Percentiles rank a stretch among this genome's conserved stretches.
These are phyloP conservation scores for Alentia gelatinosa DNA, from an alignment of 2,888 invertebrate genomes.

Conservation along the genomic window DNA sequence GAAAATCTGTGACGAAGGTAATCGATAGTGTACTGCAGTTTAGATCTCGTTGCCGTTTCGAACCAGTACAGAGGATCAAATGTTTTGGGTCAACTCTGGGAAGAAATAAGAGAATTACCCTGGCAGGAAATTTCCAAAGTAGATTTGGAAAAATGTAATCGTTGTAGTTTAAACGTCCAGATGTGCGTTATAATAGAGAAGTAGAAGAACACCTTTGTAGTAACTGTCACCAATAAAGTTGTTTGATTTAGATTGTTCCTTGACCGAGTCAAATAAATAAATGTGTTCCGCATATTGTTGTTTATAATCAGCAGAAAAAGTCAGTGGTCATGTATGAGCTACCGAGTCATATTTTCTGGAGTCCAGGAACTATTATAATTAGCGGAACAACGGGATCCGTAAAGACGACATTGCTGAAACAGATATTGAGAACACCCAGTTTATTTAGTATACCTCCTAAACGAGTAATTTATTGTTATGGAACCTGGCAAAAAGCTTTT, in stretches of 20 bases:
- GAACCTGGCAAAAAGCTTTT: background rate
- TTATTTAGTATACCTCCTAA: background rate
- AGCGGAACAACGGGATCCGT: background rate
- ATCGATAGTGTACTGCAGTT: too few species aligned
- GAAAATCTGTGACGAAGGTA: too few species aligned
- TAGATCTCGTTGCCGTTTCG: background rate
- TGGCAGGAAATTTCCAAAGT: background rate
- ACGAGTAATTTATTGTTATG: background rate
- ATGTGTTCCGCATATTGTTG: background rate
- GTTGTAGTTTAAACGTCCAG: background rate
- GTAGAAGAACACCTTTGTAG: background rate
- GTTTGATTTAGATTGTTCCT: too few species aligned
- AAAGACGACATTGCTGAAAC: background rate
- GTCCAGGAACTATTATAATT: background rate
- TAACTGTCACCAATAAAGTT: background rate
- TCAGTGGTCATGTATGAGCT: background rate
- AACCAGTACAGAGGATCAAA: background rate
- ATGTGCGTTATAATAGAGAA: background rate
- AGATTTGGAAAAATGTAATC: background rate
- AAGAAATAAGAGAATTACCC: background rate
- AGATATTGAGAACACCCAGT: background rate
- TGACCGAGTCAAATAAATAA: background rate
- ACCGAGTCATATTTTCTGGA: background rate
- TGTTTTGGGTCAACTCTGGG: background rate
- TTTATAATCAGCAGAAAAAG: background rate